phyloP scores from a whole-genome alignment of 2,113 vertebrate genomes.

The Sorex araneus region DNA sequence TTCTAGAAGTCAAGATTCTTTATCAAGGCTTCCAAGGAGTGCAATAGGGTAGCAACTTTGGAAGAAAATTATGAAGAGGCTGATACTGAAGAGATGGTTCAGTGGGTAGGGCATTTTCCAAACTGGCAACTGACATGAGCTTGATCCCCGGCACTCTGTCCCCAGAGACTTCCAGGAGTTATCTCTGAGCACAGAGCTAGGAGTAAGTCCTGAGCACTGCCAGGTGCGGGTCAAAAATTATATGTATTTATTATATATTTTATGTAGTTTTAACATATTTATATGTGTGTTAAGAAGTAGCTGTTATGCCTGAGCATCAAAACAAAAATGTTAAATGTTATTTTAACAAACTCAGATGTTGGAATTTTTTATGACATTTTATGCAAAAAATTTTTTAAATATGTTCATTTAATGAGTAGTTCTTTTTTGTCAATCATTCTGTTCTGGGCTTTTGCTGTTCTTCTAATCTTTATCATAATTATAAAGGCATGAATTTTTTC shows the following conservation, averaged over 20 bases:
- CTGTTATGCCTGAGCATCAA: not conserved
- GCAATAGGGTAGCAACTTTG: not conserved
- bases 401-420: not conserved
- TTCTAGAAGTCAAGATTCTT: slow-evolving; percentile 19
- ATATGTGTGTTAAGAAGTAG: too few species aligned
- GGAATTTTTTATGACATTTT: slow-evolving; percentile 47
- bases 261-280: too few species aligned
- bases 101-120: too few species aligned
- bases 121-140: too few species aligned
- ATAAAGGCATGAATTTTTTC: not conserved
- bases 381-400: slow-evolving; percentile 14
- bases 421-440: not conserved
- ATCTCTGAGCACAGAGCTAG: too few species aligned
- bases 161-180: too few species aligned
- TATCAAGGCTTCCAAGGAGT: not conserved
- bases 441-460: not conserved
- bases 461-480: not conserved
- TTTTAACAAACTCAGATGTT: not conserved
- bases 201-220: too few species aligned
- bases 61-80: too few species aligned
- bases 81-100: too few species aligned
- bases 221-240: too few species aligned
- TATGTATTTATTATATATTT: too few species aligned
- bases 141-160: too few species aligned
- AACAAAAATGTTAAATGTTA: not conserved